Conservation (phyloP, 1,140 invertebrate genomes). For the Orussus abietinus region DNA sequence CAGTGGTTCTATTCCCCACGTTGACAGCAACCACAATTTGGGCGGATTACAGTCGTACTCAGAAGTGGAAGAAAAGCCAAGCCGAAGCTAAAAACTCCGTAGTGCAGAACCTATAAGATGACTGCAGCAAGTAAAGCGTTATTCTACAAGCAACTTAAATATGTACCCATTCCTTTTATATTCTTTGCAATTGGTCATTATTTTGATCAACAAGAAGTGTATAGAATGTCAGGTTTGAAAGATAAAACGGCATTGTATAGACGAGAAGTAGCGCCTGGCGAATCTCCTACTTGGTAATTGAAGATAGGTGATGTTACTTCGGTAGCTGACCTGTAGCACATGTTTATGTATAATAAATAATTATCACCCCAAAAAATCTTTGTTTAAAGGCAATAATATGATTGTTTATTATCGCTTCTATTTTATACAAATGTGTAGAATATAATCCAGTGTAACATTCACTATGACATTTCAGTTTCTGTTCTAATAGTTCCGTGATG, state of each 20-base stretch:
- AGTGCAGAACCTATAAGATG: constrained; percentile 1
- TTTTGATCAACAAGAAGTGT: constrained; percentile 64
- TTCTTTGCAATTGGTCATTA: constrained; percentile 60
- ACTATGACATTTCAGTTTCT: constrained; percentile 7
- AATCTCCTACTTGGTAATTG: constrained; percentile 63
- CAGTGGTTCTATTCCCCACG: constrained; percentile 63
- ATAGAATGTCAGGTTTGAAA: constrained; percentile 66
- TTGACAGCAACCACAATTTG: constrained; percentile 58
- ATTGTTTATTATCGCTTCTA: neutral
- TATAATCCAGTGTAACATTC: constrained; percentile 13
- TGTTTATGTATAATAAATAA: neutral
- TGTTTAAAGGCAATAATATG: neutral
- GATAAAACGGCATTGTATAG: constrained; percentile 76
- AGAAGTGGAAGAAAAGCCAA: constrained; percentile 60
- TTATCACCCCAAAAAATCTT: constrained; percentile 1
- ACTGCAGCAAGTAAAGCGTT: constrained; percentile 10
- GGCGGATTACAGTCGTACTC: constrained; percentile 66
- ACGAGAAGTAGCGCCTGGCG: constrained; percentile 59
- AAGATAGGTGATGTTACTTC: neutral
- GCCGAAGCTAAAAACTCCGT: constrained; percentile 17
- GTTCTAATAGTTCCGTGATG: neutral
- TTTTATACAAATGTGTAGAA: constrained; percentile 4
- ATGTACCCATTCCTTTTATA: constrained; percentile 51
- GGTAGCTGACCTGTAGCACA: too few species aligned
- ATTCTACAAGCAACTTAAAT: constrained; percentile 21